phyloP scores from a whole-genome alignment of 2,113 vertebrate genomes.

The Atrichornis clamosus region DNA sequence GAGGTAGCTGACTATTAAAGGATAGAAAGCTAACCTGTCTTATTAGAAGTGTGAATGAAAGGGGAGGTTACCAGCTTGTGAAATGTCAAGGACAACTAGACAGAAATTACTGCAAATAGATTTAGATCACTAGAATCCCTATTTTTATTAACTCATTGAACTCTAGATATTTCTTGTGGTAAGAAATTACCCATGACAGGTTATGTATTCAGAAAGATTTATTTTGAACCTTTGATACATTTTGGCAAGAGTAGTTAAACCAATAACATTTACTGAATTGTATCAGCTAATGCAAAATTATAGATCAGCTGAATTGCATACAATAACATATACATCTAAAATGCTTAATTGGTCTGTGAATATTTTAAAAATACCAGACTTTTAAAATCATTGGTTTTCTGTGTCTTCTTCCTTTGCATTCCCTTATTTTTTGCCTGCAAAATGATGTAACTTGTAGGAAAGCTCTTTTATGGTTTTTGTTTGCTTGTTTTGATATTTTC shows the following conservation, averaged over 20 bases:
- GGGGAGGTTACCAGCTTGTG: slow-evolving; percentile 44
- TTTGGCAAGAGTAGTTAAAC: neutral
- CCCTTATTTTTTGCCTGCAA: neutral
- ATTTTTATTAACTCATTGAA: slow-evolving; percentile 63
- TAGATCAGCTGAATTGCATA: neutral
- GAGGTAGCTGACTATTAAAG: slow-evolving; percentile 25
- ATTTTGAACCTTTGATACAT: neutral
- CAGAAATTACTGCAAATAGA: slow-evolving; percentile 56
- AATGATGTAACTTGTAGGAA: neutral
- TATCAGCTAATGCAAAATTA: neutral
- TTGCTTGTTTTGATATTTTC: neutral
- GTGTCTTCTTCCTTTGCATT: neutral
- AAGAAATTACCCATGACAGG: slow-evolving; percentile 13
- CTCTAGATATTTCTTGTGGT: slow-evolving; percentile 23
- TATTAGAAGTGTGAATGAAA: slow-evolving; percentile 49
- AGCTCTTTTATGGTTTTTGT: neutral
- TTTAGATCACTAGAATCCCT: slow-evolving; percentile 46
- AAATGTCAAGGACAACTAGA: slow-evolving; percentile 53
- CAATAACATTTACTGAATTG: neutral
- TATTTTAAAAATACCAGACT: neutral
- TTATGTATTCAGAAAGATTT: slow-evolving; percentile 11
- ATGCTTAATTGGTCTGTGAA: neutral
- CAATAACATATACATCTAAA: neutral
- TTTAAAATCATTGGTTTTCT: neutral
- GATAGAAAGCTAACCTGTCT: slow-evolving; percentile 54